These are phyloP conservation scores for Holacanthella duospinosa DNA, from an alignment of 2,888 invertebrate species.

Conservation along the genomic window DNA sequence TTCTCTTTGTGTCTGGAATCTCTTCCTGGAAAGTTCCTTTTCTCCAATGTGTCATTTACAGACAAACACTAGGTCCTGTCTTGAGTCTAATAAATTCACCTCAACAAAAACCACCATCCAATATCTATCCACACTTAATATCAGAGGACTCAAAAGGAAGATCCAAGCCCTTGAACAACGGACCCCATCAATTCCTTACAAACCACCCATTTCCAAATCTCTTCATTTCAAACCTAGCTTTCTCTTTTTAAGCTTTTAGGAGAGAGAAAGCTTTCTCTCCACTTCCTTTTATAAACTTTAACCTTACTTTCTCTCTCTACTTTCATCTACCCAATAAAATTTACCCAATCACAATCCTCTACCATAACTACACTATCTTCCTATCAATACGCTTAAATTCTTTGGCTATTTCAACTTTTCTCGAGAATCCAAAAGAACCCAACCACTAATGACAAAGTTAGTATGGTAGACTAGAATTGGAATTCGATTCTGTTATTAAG, in stretches of 20 bases:
- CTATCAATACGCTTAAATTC: background rate
- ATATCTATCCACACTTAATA: background rate
- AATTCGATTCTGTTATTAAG: background rate
- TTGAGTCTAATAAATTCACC: constrained; percentile 12
- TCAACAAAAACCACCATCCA: constrained; percentile 8
- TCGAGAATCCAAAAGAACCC: background rate
- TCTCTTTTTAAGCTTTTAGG: background rate
- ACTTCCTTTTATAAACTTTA: background rate
- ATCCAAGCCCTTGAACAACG: background rate
- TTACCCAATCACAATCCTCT: background rate
- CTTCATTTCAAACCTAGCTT: background rate
- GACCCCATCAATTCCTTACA: background rate
- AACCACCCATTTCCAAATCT: background rate
- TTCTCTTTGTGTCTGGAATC: background rate
- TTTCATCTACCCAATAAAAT: background rate
- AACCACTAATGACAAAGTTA: background rate
- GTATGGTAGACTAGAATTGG: background rate
- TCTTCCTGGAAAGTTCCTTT: constrained; percentile 12
- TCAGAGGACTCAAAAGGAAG: background rate
- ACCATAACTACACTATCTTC: background rate
- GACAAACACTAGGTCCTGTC: constrained; percentile 16
- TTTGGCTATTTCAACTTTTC: background rate
- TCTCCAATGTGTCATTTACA: constrained; percentile 17
- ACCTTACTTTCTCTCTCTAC: background rate
- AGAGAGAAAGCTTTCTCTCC: background rate